phyloP scores from a whole-genome alignment of 2,797 vertebrate genomes.

The Acanthurus leucopareius region DNA sequence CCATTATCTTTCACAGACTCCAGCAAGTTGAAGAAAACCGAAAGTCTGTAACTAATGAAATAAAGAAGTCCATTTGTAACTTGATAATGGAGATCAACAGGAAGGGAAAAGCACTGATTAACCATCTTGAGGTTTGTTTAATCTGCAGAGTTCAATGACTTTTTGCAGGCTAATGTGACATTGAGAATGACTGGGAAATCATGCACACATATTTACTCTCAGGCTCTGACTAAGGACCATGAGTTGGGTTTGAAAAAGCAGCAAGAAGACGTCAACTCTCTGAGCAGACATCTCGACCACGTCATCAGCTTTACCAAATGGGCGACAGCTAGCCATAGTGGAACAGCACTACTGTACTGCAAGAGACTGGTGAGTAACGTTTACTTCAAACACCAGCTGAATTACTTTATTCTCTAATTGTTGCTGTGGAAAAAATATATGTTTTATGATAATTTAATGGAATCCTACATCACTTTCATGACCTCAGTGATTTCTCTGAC shows the following conservation, averaged over 20 bases:
- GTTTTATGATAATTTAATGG: neutral
- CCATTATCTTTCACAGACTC: conserved; percentile 83
- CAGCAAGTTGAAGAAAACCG: conserved; percentile 98
- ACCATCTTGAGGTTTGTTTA: conserved; percentile 93
- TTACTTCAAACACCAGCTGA: neutral
- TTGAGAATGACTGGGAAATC: rapidly evolving
- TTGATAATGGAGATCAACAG: conserved; percentile 99
- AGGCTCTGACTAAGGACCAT: conserved; percentile 91
- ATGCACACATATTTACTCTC: neutral
- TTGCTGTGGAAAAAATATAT: neutral
- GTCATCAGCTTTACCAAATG: conserved; percentile 97
- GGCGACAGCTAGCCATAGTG: conserved; percentile 94
- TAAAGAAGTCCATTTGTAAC: conserved; percentile 98
- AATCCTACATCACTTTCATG: neutral
- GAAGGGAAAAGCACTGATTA: conserved; percentile 96
- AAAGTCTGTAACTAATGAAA: conserved; percentile 95
- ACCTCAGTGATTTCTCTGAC: neutral
- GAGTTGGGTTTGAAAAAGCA: conserved; percentile 93
- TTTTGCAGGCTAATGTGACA: neutral
- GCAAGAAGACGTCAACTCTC: conserved; percentile 89
- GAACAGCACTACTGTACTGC: conserved; percentile 95
- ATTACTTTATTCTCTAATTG: neutral
- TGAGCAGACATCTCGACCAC: conserved; percentile 94
- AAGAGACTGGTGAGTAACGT: conserved; percentile 92
- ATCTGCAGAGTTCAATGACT: neutral